phyloP scores from a whole-genome alignment of 2,888 invertebrate genomes.

The Tenthredo scrophulariae region DNA sequence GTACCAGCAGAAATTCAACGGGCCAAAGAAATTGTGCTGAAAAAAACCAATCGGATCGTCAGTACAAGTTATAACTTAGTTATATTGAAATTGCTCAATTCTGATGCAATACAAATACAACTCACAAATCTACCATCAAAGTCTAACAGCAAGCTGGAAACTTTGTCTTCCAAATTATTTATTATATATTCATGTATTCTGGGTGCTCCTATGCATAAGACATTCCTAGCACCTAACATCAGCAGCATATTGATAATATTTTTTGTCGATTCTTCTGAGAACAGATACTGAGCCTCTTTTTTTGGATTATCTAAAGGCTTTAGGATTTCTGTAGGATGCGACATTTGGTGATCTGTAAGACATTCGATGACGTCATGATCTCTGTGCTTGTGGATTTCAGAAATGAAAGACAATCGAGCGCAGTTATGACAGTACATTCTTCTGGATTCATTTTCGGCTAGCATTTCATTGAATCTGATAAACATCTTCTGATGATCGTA shows the following conservation, averaged over 20 bases:
- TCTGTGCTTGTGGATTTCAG: constrained; percentile 78
- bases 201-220: constrained; percentile 93
- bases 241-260: constrained; percentile 84
- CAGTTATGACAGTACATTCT: constrained; percentile 85
- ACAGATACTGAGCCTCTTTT: constrained; percentile 93
- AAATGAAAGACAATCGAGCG: constrained; percentile 79
- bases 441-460: constrained; percentile 59
- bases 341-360: constrained; percentile 81
- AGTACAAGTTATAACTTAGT: background rate
- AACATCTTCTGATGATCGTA: constrained; percentile 81
- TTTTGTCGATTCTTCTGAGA: constrained; percentile 84
- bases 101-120: background rate
- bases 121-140: constrained; percentile 87
- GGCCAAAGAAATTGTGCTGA: constrained; percentile 83
- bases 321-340: constrained; percentile 85
- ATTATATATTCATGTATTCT: constrained; percentile 87
- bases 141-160: constrained; percentile 87
- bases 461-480: constrained; percentile 80
- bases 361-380: constrained; percentile 81
- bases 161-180: constrained; percentile 70
- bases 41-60: constrained; percentile 49
- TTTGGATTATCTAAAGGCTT: constrained; percentile 86
- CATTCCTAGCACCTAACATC: constrained; percentile 80
- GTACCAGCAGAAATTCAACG: constrained; percentile 87
- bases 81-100: background rate